A percentile compares a stretch with the other conserved stretches of the same genome.
These are phyloP conservation scores for Cataglyphis albicans DNA, from an alignment of 2,888 invertebrate species.

Conservation along the genomic window DNA sequence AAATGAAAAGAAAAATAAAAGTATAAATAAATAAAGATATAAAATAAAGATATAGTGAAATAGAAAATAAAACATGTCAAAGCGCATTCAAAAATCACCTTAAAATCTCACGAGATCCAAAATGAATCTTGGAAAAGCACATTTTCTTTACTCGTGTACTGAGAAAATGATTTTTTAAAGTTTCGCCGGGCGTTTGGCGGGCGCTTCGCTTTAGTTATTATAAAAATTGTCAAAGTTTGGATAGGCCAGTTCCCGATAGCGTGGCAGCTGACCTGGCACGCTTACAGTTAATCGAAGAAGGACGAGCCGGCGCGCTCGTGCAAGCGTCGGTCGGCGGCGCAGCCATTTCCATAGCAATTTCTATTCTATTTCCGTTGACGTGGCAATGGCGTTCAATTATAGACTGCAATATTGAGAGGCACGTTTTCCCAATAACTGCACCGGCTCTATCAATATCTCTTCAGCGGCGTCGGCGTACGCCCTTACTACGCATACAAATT, in stretches of 20 bases:
- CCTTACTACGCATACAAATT: constrained; percentile 53
- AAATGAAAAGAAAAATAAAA: no score
- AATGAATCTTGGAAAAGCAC: neutral
- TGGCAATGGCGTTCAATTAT: constrained; percentile 84
- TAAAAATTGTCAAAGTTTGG: constrained; percentile 33
- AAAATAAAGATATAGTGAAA: no score
- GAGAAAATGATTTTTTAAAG: constrained; percentile 4
- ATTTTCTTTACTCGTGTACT: neutral
- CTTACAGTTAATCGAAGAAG: constrained; percentile 53
- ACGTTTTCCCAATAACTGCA: constrained; percentile 83
- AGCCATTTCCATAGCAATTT: constrained; percentile 84
- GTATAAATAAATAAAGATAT: no score
- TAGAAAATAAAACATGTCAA: no score
- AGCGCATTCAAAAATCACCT: neutral
- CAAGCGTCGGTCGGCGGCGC: constrained; percentile 39
- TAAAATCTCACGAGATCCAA: neutral
- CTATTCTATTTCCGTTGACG: constrained; percentile 85
- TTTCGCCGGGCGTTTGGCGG: neutral
- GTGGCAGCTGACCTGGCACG: constrained; percentile 25
- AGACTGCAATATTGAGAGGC: constrained; percentile 83
- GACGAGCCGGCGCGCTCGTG: constrained; percentile 17
- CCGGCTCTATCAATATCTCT: constrained; percentile 71
- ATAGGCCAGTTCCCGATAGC: constrained; percentile 15
- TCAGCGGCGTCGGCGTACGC: constrained; percentile 51
- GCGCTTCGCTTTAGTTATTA: neutral